Evolutionary conservation across 2,113 vertebrate species (phyloP).

Genomic region (Scopus umbretta): DNA sequence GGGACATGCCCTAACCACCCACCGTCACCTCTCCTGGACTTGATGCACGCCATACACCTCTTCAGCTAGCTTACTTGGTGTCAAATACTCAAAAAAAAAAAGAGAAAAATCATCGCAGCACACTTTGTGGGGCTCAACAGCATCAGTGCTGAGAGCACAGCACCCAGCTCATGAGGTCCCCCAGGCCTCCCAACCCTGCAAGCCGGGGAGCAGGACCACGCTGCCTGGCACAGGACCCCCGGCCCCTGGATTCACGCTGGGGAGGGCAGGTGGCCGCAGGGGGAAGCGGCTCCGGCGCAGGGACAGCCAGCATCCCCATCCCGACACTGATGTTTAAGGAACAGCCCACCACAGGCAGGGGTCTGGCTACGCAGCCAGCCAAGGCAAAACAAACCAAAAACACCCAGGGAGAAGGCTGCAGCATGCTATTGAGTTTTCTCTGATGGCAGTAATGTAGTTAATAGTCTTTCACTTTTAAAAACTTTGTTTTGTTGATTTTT

Average conservation of each 20-base stretch:
- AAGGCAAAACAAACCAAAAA: neutral
- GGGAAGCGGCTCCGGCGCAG: neutral
- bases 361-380: accelerated
- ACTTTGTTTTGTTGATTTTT: neutral
- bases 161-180: no score
- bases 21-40: no score
- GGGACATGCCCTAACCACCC: neutral
- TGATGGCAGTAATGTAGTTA: neutral
- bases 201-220: no score
- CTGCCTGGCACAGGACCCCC: neutral
- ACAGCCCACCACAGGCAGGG: no score
- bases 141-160: neutral
- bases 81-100: neutral
- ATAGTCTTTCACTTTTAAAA: neutral
- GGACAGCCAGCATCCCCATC: neutral
- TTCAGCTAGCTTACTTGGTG: neutral
- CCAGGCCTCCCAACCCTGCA: neutral
- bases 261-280: neutral
- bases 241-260: neutral
- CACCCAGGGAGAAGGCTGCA: neutral
- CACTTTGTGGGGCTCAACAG: neutral
- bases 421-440: no score
- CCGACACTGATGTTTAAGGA: no score
- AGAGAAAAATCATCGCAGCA: neutral
- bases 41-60: neutral